These are phyloP conservation scores for Oenanthe oenanthe DNA, from an alignment of 2,113 vertebrate species.

Conservation along the genomic window DNA sequence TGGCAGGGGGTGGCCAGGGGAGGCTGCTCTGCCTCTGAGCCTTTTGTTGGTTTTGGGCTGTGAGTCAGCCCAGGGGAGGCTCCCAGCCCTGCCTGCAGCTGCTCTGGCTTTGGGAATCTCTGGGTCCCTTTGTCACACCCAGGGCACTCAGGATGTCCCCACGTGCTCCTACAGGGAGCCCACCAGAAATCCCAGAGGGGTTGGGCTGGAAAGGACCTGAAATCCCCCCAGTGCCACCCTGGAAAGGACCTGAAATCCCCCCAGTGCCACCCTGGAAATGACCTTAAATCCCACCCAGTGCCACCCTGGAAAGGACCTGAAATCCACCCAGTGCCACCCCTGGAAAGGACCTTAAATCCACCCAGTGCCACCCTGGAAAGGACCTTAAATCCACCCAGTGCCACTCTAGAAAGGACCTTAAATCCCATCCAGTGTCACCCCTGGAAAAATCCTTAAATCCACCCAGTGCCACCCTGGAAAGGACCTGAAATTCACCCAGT, in stretches of 20 bases:
- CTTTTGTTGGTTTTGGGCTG: background rate
- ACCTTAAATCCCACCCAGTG: too few species aligned
- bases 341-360: too few species aligned
- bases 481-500: too few species aligned
- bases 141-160: rapidly evolving
- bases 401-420: too few species aligned
- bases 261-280: too few species aligned
- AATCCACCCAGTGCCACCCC: background rate
- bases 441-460: too few species aligned
- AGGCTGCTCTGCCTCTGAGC: background rate
- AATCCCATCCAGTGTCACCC: too few species aligned
- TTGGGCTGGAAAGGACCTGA: background rate
- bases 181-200: background rate
- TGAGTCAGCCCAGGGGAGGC: background rate
- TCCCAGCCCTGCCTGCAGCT: background rate
- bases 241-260: background rate
- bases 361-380: too few species aligned
- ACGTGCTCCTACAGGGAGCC: background rate
- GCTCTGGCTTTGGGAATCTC: background rate
- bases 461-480: too few species aligned
- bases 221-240: background rate
- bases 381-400: too few species aligned
- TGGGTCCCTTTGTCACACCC: rapidly evolving
- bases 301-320: too few species aligned
- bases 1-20: background rate